Base-by-base conservation (phyloP, 2,797 vertebrate species). In the Poliocrania exsul region DNA sequence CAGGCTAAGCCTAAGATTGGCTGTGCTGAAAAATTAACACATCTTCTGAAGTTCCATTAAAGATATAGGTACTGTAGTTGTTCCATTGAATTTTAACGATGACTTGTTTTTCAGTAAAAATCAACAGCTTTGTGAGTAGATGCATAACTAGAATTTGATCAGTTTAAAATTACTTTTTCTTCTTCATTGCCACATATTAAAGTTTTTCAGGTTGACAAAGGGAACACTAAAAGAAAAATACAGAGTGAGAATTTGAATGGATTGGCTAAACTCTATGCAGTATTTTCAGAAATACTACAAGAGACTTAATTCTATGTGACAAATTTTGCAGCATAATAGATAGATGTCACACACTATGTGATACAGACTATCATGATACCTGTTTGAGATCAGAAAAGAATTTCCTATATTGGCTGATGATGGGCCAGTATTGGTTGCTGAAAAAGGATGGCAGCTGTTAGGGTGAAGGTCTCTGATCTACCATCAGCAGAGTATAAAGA, bases 171-270 rank as follows among this genome's bases (percentile, higher is more conserved):
- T 17, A 71, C 38, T 75, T 81, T 89, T 65, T 91, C 13, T 67
- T 88, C 29, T 88, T 95, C 8, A 17, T 88, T 92, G 47, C 90
- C 23, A 25, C 40, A 35, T 87, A 64, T 80, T 91, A 53, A 91
- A 64, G n/a, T 47, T 91, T 89, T 78, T 88, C 64, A 92, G 84
- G 29, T 28, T 47, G 86, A 47, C 56, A 92, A 91, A 85, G 57
- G 88, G 78, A 92, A 86, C 61, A 88, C 62, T 38, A 69, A 91
- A 93, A 95, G 84, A 91, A 90, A 97, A 94, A 35, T 35, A 9
- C 2, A 10, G 38, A 49, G 6, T 47, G 47, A 44, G 10, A n/a
- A 16, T 20, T 35, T 40, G 31, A 88, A 79, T 5, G 5, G 16
- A 21, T 35, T 54, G 5, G 16, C 6, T 72, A 51, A 86, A 88